These are phyloP conservation scores for Drosophila funebris DNA, from an alignment of 1,140 invertebrate genomes.

Conservation along the genomic window DNA sequence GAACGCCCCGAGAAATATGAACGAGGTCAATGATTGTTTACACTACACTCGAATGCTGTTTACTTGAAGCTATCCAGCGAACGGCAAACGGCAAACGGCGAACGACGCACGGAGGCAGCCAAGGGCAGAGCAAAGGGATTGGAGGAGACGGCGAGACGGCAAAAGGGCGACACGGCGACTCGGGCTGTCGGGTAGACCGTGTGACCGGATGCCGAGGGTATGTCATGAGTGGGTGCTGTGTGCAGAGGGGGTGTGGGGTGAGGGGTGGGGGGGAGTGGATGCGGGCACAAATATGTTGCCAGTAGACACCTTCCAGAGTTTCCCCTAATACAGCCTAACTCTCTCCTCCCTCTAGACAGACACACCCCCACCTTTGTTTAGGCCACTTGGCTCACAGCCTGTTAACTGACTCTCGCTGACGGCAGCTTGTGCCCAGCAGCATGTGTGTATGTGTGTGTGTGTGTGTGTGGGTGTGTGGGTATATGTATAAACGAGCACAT, in stretches of 20 bases:
- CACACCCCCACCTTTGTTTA: not conserved
- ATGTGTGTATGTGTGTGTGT: slow-evolving; percentile 15
- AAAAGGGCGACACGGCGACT: slow-evolving; percentile 6
- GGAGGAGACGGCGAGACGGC: slow-evolving; percentile 15
- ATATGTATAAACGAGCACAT: not conserved
- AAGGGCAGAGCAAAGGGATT: not conserved
- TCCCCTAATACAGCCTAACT: not conserved
- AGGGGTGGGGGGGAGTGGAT: not conserved
- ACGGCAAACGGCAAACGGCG: no score
- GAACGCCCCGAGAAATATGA: slow-evolving; percentile 70
- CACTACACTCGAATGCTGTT: slow-evolving; percentile 81
- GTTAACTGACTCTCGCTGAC: slow-evolving; percentile 38
- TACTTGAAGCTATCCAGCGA: slow-evolving; percentile 48
- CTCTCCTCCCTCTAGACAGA: not conserved
- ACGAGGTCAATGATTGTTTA: slow-evolving; percentile 83
- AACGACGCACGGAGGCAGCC: not conserved
- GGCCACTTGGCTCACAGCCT: slow-evolving; percentile 30
- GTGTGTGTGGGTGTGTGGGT: no score
- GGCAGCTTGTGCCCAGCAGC: slow-evolving; percentile 31
- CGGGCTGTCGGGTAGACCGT: not conserved
- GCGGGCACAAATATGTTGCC: not conserved
- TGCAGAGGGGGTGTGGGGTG: no score
- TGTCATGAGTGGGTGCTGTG: not conserved
- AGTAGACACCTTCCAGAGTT: slow-evolving; percentile 27
- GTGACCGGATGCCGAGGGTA: not conserved